Percentiles rank a stretch among this genome's conserved stretches.
Evolutionary conservation across 2,797 vertebrate genomes (phyloP).

Genomic region (Tachyglossus aculeatus): DNA sequence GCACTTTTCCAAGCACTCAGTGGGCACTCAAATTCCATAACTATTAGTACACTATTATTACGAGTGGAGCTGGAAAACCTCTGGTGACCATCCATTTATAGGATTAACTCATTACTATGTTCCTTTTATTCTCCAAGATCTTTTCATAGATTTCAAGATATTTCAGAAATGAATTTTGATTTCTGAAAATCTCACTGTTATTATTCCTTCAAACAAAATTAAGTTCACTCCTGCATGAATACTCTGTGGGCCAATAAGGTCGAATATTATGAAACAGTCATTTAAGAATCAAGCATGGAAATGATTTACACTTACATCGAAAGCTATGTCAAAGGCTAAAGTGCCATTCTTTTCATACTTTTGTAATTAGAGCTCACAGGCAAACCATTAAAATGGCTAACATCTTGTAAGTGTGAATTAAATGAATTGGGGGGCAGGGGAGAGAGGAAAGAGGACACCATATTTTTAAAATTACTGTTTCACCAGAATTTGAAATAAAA

Average conservation of each 20-base stretch:
- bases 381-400: not conserved
- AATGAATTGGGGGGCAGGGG: not conserved
- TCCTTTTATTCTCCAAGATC: not conserved
- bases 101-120: no score
- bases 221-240: no score
- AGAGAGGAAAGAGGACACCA: no score
- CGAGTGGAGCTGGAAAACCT: no score
- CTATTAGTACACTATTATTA: no score
- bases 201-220: no score
- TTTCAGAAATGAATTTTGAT: not conserved
- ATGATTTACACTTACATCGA: not conserved
- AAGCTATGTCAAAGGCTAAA: not conserved
- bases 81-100: no score
- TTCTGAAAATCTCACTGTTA: not conserved
- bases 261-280: not conserved
- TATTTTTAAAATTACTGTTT: not conserved
- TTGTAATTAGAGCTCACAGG: not conserved
- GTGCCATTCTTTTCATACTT: not conserved
- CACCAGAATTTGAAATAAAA: slow-evolving; percentile 16
- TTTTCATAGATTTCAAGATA: not conserved
- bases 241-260: not conserved
- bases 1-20: no score
- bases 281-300: not conserved
- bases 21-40: no score
- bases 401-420: not conserved